Base-by-base conservation (phyloP, 2,113 vertebrate genomes). In the Upupa epops region DNA sequence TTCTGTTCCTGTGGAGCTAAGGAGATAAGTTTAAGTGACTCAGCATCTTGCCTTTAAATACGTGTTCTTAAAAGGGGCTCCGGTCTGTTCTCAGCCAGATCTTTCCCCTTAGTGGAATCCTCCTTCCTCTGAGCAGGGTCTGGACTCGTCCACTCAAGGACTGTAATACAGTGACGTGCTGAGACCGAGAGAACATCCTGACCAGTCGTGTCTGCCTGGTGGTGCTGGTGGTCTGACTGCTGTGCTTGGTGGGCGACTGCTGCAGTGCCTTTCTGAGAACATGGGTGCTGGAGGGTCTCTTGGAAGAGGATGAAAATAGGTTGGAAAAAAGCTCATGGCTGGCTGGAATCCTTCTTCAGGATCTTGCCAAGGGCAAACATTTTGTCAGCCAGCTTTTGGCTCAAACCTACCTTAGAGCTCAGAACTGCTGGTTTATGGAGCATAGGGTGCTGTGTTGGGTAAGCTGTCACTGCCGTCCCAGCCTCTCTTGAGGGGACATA, bases 61-160 rank as follows among this genome's bases (percentile, higher is more conserved):
- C 8, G 0, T 26, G 9, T 31, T 64, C 5, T 40, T 81, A 19
- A 0, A 2, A 58, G 56, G 66, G 18, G 16, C 12, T 74, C 0
- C 51, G 46, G 59, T 59, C 31, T 63, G 2, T 51, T 59, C n/a
- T 75, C 15, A 75, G 4, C 8, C 5, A 32, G 48, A n/a, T 34
- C 5, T 69, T 75, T 60, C 13, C 8, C 11, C 11, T n/a, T 5
- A 25, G 10, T 56, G 21, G 45, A 63, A 56, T 75, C 32, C 19
- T 84, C 21, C 36, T 66, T 78, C 16, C 29, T 59, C 19, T 71
- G 26, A 80, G 21, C 31, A 71, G 37, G 66, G 45, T 79, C 71
- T 63, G 48, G 48, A 45, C 40, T 87, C 70, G 8, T 26, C 19
- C 5, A 18, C 36, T 6, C 3, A 16, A 26, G 28, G 17, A 31